Conservation (phyloP, 1,140 invertebrate species). For the Drosophila pallidifrons region DNA sequence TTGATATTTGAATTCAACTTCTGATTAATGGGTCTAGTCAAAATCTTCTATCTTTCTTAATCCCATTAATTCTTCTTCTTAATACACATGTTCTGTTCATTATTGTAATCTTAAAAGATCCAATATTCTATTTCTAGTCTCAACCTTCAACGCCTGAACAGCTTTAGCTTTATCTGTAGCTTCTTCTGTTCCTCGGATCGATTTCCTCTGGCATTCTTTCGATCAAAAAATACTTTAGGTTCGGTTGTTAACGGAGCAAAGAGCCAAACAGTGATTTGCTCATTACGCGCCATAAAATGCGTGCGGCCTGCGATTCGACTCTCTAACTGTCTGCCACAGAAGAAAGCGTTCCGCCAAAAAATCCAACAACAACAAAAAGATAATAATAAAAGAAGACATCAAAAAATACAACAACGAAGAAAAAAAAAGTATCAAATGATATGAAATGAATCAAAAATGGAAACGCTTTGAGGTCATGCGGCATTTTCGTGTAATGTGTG, state of each 20-base stretch:
- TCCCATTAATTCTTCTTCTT: no score
- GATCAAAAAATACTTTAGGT: conserved; percentile 5
- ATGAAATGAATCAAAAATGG: conserved; percentile 47
- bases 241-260: conserved; percentile 24
- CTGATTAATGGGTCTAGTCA: no score
- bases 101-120: no score
- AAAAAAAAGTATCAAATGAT: conserved; percentile 24
- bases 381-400: conserved; percentile 4
- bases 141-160: no score
- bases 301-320: conserved; percentile 7
- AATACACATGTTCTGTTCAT: no score
- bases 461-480: conserved; percentile 60
- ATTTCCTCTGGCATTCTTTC: background rate
- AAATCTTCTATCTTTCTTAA: no score
- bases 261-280: conserved; percentile 14
- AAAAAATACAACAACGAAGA: conserved; percentile 14
- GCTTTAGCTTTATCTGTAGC: no score
- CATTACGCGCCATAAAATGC: conserved; percentile 46
- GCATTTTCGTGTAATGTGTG: conserved; percentile 19
- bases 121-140: no score
- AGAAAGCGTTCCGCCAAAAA: conserved; percentile 68
- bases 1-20: no score
- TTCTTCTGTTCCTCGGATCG: no score
- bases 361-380: background rate
- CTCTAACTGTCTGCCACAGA: conserved; percentile 48